Evolutionary conservation across 2,113 vertebrate species (phyloP).

Genomic region (Hyla sarda): DNA sequence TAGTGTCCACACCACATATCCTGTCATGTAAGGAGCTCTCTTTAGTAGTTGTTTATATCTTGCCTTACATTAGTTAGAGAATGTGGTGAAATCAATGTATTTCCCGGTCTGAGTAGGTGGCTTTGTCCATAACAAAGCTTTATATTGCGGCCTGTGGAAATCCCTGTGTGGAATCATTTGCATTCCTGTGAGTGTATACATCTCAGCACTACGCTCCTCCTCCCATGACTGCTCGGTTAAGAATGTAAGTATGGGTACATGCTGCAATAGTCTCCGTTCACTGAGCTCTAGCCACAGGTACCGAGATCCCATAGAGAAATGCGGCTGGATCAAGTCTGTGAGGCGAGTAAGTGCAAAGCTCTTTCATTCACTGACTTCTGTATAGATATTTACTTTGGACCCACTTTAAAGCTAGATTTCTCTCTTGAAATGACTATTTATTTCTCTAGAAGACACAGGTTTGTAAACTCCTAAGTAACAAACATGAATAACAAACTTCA

Average conservation of each 20-base stretch:
- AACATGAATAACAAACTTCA: no score
- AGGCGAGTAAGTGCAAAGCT: background rate
- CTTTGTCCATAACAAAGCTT: background rate
- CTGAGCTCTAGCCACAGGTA: background rate
- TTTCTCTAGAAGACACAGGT: background rate
- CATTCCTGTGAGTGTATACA: constrained; percentile 48
- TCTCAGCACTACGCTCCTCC: constrained; percentile 25
- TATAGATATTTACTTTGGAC: background rate
- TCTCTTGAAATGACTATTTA: background rate
- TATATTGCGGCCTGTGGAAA: background rate
- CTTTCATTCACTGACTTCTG: background rate
- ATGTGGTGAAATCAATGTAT: background rate
- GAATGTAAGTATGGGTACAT: background rate
- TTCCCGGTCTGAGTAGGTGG: background rate
- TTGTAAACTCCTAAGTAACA: background rate
- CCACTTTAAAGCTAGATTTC: background rate
- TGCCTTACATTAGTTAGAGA: background rate
- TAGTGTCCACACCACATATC: background rate
- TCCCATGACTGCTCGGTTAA: background rate
- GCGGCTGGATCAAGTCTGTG: background rate
- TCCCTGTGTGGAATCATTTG: constrained; percentile 22
- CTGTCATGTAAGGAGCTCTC: background rate
- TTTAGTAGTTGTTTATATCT: background rate
- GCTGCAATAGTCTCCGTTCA: background rate
- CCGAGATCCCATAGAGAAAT: background rate